Evolutionary conservation across 2,888 invertebrate genomes (phyloP).

Genomic region (Mantis religiosa): DNA sequence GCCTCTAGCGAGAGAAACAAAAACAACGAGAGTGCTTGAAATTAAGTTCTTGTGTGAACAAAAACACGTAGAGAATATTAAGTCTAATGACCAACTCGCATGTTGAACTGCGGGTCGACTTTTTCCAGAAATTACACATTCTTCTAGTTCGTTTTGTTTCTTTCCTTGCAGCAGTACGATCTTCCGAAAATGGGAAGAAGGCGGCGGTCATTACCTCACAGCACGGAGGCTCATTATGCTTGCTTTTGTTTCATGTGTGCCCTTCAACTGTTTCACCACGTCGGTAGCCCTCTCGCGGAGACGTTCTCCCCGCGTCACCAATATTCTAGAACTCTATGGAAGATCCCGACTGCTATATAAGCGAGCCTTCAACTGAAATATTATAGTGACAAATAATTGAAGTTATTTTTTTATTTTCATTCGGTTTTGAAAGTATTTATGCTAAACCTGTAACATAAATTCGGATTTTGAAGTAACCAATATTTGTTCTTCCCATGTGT

Average conservation of each 20-base stretch:
- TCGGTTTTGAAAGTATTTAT: too few relatives aligned
- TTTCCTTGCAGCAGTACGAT: not conserved
- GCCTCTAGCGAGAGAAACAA: not conserved
- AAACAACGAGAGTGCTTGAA: not conserved
- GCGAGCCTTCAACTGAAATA: too few relatives aligned
- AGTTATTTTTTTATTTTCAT: too few relatives aligned
- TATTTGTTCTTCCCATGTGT: too few relatives aligned
- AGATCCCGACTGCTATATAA: too few relatives aligned
- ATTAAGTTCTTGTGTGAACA: not conserved
- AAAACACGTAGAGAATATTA: not conserved
- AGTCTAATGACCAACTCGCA: not conserved
- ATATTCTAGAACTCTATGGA: too few relatives aligned
- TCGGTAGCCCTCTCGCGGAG: too few relatives aligned
- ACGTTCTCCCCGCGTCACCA: too few relatives aligned
- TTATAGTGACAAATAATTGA: too few relatives aligned
- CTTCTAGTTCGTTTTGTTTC: not conserved
- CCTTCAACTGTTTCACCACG: too few relatives aligned
- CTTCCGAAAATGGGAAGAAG: not conserved
- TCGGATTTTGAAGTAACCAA: too few relatives aligned
- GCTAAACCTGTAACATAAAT: too few relatives aligned
- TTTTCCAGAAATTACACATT: slow-evolving; percentile 14
- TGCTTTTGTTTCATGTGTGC: not conserved
- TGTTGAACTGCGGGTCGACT: not conserved
- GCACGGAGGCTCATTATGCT: not conserved
- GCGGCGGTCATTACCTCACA: not conserved